Percentiles rank a stretch among this genome's conserved stretches.
Evolutionary conservation across 2,113 vertebrate genomes (phyloP).

Genomic region (Diglossa brunneiventris): DNA sequence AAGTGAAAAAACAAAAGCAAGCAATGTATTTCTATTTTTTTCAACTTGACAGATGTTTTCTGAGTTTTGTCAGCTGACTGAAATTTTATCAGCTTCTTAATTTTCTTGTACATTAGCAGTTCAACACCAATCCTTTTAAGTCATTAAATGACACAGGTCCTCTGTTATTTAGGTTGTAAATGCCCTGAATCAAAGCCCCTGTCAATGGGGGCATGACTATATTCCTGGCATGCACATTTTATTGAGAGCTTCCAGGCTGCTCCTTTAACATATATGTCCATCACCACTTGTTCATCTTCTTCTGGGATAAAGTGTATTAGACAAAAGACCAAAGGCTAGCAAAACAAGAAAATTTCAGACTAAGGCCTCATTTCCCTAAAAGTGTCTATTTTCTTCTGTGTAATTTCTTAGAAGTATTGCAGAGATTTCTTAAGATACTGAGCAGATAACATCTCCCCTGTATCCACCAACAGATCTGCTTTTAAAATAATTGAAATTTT

Average conservation of each 20-base stretch:
- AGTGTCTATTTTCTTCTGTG: not conserved
- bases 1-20: accelerated
- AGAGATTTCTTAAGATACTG: not conserved
- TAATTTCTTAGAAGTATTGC: not conserved
- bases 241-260: not conserved
- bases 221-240: not conserved
- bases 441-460: not conserved
- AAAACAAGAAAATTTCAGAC: not conserved
- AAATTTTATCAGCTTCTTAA: not conserved
- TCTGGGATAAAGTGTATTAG: not conserved
- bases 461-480: not conserved
- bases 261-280: not conserved
- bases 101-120: not conserved
- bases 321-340: not conserved
- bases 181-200: not conserved
- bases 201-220: not conserved
- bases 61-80: not conserved
- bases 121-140: not conserved
- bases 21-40: not conserved
- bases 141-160: not conserved
- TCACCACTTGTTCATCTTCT: not conserved
- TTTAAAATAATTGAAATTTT: not conserved
- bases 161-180: not conserved
- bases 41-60: not conserved
- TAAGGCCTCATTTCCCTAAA: not conserved